Evolutionary conservation across 2,888 invertebrate species (phyloP).

Genomic region (Entomobrya multifasciata): DNA sequence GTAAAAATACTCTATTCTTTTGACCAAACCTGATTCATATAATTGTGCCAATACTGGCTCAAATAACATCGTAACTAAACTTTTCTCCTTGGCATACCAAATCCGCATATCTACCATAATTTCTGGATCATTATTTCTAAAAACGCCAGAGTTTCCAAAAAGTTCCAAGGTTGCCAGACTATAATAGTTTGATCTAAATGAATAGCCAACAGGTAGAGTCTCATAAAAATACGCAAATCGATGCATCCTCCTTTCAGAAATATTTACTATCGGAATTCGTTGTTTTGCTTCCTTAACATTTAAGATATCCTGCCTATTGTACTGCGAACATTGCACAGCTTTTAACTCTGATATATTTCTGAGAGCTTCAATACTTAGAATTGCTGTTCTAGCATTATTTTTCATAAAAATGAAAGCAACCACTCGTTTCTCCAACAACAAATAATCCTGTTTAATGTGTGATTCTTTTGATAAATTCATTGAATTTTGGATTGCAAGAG

Average conservation of each 20-base stretch:
- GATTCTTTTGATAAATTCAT: background rate
- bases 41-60: background rate
- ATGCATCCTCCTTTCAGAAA: background rate
- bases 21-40: background rate
- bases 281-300: background rate
- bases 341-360: background rate
- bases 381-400: background rate
- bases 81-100: background rate
- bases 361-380: background rate
- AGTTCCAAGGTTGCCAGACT: background rate
- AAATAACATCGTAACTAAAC: background rate
- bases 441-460: background rate
- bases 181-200: background rate
- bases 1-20: background rate
- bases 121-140: background rate
- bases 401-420: background rate
- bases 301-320: background rate
- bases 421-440: background rate
- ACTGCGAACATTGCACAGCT: background rate
- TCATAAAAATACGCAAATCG: background rate
- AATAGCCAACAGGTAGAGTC: background rate
- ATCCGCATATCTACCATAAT: background rate
- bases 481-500: background rate
- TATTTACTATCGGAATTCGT: background rate
- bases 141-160: background rate